These are phyloP conservation scores for Mergus octosetaceus DNA, from an alignment of 2,797 vertebrate genomes.

Conservation along the genomic window DNA sequence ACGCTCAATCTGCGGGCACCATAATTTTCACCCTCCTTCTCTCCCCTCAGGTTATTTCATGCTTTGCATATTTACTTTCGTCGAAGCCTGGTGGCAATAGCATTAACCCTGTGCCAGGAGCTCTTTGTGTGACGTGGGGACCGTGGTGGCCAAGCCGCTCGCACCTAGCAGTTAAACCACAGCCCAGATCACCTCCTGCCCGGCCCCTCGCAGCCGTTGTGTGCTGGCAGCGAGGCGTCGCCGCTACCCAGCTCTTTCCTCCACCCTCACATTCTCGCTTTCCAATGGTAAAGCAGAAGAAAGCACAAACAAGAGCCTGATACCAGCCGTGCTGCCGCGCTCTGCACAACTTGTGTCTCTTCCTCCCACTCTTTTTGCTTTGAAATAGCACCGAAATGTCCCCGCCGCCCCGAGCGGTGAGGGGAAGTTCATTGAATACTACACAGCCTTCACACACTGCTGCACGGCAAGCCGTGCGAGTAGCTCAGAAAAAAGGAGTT, in stretches of 20 bases:
- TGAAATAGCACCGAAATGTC: background rate
- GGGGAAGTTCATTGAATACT: background rate
- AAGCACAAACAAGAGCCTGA: conserved; percentile 19
- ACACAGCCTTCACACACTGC: background rate
- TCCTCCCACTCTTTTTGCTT: conserved; percentile 8
- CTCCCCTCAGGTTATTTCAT: background rate
- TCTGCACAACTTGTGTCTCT: background rate
- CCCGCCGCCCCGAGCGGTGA: background rate
- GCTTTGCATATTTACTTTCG: background rate
- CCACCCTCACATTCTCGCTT: background rate
- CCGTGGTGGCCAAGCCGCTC: background rate
- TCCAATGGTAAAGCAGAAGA: background rate
- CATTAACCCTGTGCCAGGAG: background rate
- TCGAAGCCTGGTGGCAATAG: background rate
- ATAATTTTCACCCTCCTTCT: background rate
- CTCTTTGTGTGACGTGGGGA: background rate
- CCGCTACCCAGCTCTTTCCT: background rate
- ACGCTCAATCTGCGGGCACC: conserved; percentile 19
- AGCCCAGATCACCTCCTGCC: fast-evolving
- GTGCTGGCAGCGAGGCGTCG: background rate
- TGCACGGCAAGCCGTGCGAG: background rate
- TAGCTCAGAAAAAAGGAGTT: background rate
- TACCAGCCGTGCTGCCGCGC: background rate
- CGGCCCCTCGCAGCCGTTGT: fast-evolving
- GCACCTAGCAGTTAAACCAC: background rate